Percentiles rank a stretch among this genome's conserved stretches.
phyloP scores from a whole-genome alignment of 2,797 vertebrate genomes.

The Onychomys torridus region DNA sequence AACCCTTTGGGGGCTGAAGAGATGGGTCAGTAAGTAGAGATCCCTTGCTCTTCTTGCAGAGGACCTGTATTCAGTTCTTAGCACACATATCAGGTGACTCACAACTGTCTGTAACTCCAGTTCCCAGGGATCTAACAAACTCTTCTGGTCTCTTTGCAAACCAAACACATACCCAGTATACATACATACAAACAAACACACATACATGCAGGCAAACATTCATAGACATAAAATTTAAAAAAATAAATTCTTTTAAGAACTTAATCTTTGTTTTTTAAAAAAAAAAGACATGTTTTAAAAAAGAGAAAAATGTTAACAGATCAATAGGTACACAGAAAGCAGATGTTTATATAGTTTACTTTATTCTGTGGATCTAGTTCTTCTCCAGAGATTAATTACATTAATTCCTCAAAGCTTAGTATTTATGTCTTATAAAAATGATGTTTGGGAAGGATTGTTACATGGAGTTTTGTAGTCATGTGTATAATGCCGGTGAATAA shows the following conservation, averaged over 20 bases:
- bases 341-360: background rate
- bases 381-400: slow-evolving; percentile 40
- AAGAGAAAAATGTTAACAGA: background rate
- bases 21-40: background rate
- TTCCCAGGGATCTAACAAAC: background rate
- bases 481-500: background rate
- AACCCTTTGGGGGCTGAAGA: background rate
- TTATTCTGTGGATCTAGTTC: slow-evolving; percentile 33
- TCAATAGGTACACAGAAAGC: background rate
- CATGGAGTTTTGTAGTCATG: background rate
- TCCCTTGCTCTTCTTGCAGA: background rate
- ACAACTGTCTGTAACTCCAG: background rate
- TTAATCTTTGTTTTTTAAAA: background rate
- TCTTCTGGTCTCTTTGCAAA: background rate
- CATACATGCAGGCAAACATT: background rate
- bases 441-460: background rate
- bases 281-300: background rate
- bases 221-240: background rate
- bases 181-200: background rate
- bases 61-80: background rate
- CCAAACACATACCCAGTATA: background rate
- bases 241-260: background rate
- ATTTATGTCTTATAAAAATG: background rate
- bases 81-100: background rate
- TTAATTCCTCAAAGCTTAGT: background rate